A percentile compares a stretch with the other conserved stretches of the same genome.
Evolutionary conservation across 2,113 vertebrate species (phyloP).

Genomic region (Campylorhamphus procurvoides): DNA sequence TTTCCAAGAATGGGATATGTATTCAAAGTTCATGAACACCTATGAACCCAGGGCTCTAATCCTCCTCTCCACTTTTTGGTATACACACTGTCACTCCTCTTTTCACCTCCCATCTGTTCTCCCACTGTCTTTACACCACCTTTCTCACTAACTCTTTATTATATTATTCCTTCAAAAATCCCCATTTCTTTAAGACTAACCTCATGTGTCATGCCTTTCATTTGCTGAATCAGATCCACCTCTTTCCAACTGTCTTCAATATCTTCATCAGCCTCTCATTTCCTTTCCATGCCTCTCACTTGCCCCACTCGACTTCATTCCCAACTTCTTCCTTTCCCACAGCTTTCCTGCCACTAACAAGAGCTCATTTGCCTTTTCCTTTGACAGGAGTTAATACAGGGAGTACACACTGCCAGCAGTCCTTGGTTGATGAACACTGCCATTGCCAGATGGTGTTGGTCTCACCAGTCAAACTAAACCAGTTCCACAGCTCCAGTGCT

Average conservation of each 20-base stretch:
- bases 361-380: neutral
- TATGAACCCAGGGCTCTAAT: neutral
- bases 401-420: neutral
- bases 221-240: neutral
- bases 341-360: neutral
- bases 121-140: neutral
- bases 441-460: neutral
- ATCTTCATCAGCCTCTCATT: neutral
- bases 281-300: fast-evolving
- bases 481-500: neutral
- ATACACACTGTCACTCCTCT: neutral
- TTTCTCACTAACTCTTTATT: neutral
- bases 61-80: neutral
- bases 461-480: neutral
- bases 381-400: neutral
- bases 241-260: neutral
- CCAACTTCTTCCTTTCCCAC: neutral
- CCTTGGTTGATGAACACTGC: neutral
- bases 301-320: neutral
- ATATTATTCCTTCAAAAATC: neutral
- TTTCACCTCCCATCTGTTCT: neutral
- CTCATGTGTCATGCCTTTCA: neutral
- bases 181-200: neutral
- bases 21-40: neutral
- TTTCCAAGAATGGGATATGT: neutral